Evolutionary conservation across 2,888 invertebrate genomes (phyloP).

Genomic region (Parapristionchus giblindavisi): DNA sequence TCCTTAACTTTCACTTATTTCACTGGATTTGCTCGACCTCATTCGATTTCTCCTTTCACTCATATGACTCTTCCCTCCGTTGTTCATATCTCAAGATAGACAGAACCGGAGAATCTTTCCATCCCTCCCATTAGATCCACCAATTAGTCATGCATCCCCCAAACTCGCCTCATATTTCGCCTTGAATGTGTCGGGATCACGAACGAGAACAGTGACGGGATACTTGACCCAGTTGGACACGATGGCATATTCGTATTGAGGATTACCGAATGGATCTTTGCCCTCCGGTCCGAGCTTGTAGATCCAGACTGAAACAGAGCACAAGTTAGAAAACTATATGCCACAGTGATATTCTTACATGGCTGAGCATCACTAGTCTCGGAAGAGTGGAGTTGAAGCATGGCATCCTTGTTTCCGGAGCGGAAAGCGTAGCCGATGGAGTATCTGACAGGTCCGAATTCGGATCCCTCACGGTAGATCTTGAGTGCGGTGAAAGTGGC

Average conservation of each 20-base stretch:
- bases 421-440: slow-evolving; percentile 70
- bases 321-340: neutral
- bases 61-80: neutral
- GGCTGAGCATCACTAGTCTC: slow-evolving; percentile 69
- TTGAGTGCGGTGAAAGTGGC: slow-evolving; percentile 70
- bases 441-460: slow-evolving; percentile 69
- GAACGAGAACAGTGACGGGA: slow-evolving; percentile 69
- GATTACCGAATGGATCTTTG: slow-evolving; percentile 70
- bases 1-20: slow-evolving; percentile 12
- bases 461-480: slow-evolving; percentile 70
- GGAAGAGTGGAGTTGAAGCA: slow-evolving; percentile 69
- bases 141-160: neutral
- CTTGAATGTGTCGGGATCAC: slow-evolving; percentile 70
- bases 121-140: neutral
- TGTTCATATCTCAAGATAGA: neutral
- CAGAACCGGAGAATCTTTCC: slow-evolving; percentile 5
- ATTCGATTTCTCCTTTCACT: slow-evolving; percentile 17
- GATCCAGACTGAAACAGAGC: slow-evolving; percentile 67
- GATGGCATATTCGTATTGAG: slow-evolving; percentile 70
- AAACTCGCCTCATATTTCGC: slow-evolving; percentile 62
- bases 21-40: slow-evolving; percentile 32
- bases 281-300: slow-evolving; percentile 70
- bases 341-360: slow-evolving; percentile 50
- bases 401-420: slow-evolving; percentile 69
- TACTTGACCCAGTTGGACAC: slow-evolving; percentile 70